Evolutionary conservation across 2,113 vertebrate genomes (phyloP).

Genomic region (Nothobranchius kuhntae): DNA sequence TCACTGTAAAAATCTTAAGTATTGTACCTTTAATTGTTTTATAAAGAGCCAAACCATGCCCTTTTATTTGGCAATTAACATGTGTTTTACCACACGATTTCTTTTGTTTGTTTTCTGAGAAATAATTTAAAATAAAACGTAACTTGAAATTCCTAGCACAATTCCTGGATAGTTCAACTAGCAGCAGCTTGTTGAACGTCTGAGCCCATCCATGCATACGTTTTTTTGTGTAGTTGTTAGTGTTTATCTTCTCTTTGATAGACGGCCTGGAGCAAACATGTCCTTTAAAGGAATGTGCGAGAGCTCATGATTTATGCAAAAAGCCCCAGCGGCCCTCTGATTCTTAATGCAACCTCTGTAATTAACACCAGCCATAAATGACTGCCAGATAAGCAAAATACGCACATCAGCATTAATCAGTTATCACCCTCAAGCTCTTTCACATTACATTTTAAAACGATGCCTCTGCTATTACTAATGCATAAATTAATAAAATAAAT

Average conservation of each 20-base stretch:
- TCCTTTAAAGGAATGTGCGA: conserved; percentile 16
- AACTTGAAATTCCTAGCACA: too few relatives aligned
- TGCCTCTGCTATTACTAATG: conserved; percentile 20
- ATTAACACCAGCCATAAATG: conserved; percentile 35
- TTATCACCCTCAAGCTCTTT: conserved; percentile 41
- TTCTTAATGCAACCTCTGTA: conserved; percentile 25
- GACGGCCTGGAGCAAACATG: conserved; percentile 20
- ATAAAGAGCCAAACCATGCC: not conserved
- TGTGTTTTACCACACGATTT: not conserved
- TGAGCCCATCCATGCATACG: not conserved
- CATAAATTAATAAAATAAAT: conserved; percentile 25
- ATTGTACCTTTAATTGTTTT: not conserved
- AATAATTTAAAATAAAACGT: too few relatives aligned
- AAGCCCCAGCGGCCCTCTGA: conserved; percentile 26
- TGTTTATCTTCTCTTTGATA: conserved; percentile 31
- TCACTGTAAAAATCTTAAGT: too few relatives aligned
- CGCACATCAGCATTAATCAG: conserved; percentile 53
- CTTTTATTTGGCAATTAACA: conserved; percentile 20
- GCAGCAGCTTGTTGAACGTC: not conserved
- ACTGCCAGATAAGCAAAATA: conserved; percentile 54
- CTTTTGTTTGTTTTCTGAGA: too few relatives aligned
- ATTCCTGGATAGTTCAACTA: conserved; percentile 7
- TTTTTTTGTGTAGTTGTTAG: conserved; percentile 10
- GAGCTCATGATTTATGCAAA: conserved; percentile 46
- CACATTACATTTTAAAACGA: conserved; percentile 28